Conservation (phyloP, 2,113 vertebrate species). For the Cynoglossus semilaevis region DNA sequence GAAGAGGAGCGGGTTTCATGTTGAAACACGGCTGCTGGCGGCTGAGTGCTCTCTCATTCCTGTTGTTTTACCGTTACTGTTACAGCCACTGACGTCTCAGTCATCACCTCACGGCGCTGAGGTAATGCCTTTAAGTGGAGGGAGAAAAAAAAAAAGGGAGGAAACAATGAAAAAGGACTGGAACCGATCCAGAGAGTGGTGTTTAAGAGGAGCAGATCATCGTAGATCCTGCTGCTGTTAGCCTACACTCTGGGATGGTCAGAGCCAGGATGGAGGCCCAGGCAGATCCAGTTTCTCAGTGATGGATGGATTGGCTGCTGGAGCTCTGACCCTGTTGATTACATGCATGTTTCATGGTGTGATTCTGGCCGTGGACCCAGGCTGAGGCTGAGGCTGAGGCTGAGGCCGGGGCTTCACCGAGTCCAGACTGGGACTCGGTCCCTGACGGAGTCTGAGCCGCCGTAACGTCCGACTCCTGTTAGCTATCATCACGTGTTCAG, state of each 20-base stretch:
- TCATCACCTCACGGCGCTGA: constrained; percentile 53
- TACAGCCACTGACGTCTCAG: constrained; percentile 50
- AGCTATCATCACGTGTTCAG: too few species aligned
- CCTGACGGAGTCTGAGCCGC: background rate
- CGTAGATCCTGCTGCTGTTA: constrained; percentile 46
- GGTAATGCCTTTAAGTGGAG: constrained; percentile 42
- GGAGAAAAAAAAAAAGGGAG: constrained; percentile 21
- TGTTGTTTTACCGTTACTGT: constrained; percentile 51
- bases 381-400: constrained; percentile 16
- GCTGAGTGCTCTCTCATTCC: constrained; percentile 7
- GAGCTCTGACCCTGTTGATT: constrained; percentile 71
- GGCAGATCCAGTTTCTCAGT: constrained; percentile 68
- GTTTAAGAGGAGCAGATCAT: constrained; percentile 39
- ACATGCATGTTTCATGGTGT: constrained; percentile 74
- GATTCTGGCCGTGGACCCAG: constrained; percentile 39
- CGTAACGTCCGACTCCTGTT: too few species aligned
- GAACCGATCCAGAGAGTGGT: constrained; percentile 44
- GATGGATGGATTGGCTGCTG: constrained; percentile 68
- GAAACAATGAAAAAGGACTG: constrained; percentile 48
- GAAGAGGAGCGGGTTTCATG: constrained; percentile 34
- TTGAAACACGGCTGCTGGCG: constrained; percentile 29
- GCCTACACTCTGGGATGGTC: constrained; percentile 49
- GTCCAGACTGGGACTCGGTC: constrained; percentile 3
- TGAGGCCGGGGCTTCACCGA: constrained; percentile 23
- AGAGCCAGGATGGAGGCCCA: constrained; percentile 55